Base-by-base conservation (phyloP, 92 coral and sea anemone genomes). In the Porites rus region DNA sequence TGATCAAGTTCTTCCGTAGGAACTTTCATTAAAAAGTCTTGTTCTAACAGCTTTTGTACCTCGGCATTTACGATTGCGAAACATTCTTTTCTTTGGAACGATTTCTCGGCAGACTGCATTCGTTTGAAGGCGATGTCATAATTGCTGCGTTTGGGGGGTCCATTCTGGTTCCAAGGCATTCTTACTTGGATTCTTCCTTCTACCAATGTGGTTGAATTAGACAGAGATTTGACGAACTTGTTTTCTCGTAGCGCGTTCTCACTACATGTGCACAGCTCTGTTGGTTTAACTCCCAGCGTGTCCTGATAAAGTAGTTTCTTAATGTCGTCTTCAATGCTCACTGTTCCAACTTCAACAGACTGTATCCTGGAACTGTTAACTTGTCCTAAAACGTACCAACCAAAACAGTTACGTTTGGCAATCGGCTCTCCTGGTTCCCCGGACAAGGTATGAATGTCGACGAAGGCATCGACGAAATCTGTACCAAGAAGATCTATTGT, bases 151-250 rank as follows among this genome's bases (percentile, higher is more conserved):
- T 28, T 28, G 31, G 31, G 28, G 31, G 31, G 31, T 28, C 31
- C 31, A 28, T 28, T 28, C 31, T 28, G 31, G 3, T 28, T 28
- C 31, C 92, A 92, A 9, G 94, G 94, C 92, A 92, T 88, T 71
- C 58, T 74, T 8, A 93, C 91, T 83, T 92, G 93, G 8, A 92
- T 72, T 6, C 93, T 80, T 46, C 96, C 93, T 46, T 93, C 86
- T 4, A 78, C 83, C 51, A 90, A 52, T 6, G 67, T 73, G 8
- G 91, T 89, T 16, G 93, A 87, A 10, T 72, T 77, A 74, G 83
- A 53, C 11, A 91, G 77, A 70, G 91, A 65, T 73, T 87, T 90
- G 20, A 92, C 74, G 38, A 92, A 92, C 86, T 77, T 90, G 84
- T 74, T 84, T 75, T 92, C 91, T 18, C 76, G 72, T 43, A 89